Conservation (phyloP, 2,797 vertebrate genomes). For the Otus scops region DNA sequence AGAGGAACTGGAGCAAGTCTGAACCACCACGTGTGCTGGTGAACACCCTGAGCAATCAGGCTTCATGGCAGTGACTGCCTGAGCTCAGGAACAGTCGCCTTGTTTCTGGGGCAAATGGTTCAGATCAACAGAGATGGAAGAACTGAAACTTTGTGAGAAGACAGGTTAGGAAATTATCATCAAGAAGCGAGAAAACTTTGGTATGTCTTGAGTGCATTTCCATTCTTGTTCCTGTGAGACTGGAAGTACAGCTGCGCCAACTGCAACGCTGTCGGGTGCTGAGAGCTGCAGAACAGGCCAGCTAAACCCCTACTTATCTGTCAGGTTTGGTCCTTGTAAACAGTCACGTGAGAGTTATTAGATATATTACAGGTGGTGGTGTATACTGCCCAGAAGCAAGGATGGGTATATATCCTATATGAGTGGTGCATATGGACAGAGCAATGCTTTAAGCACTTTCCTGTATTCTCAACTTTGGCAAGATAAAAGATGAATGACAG, state of each 20-base stretch:
- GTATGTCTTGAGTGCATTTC: neutral
- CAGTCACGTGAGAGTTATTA: fast-evolving
- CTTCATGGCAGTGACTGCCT: neutral
- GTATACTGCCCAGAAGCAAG: neutral
- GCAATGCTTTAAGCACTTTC: neutral
- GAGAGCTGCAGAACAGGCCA: neutral
- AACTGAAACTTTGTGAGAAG: neutral
- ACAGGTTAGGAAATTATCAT: neutral
- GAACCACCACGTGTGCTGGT: neutral
- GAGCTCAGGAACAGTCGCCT: neutral
- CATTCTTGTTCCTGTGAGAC: neutral
- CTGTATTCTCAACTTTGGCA: neutral
- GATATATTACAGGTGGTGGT: neutral
- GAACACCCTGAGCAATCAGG: neutral
- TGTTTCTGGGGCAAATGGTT: neutral
- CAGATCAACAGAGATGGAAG: neutral
- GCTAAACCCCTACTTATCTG: neutral
- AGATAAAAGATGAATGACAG: neutral
- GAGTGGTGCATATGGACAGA: neutral
- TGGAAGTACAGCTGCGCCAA: neutral
- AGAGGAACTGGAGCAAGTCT: fast-evolving
- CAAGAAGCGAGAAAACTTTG: neutral
- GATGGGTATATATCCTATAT: neutral
- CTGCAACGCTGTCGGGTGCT: neutral
- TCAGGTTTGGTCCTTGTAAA: neutral